Evolutionary conservation across 2,797 vertebrate species (phyloP).

Genomic region (Loriculus beryllinus): DNA sequence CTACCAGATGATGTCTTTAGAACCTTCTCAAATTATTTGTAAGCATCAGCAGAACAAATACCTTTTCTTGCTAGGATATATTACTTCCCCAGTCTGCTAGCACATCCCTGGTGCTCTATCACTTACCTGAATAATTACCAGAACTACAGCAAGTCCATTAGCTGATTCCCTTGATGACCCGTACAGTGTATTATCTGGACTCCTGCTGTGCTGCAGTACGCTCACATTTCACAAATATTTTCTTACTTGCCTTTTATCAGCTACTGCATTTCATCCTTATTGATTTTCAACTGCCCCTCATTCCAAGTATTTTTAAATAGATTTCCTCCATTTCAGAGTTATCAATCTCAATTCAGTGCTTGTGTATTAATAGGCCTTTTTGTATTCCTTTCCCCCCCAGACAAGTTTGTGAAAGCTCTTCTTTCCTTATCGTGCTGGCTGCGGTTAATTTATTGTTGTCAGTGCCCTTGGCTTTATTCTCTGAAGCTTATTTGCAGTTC

Average conservation of each 20-base stretch:
- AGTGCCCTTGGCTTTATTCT: neutral
- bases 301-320: neutral
- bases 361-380: conserved; percentile 17
- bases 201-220: neutral
- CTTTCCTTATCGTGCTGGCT: neutral
- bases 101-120: neutral
- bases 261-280: neutral
- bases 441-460: neutral
- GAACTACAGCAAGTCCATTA: neutral
- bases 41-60: neutral
- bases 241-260: conserved; percentile 3
- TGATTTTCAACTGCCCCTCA: neutral
- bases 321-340: neutral
- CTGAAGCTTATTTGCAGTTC: neutral
- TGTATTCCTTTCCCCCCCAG: neutral
- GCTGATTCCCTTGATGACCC: neutral
- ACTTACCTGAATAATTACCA: neutral
- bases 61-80: neutral
- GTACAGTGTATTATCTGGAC: neutral
- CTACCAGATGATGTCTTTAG: neutral
- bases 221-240: conserved; percentile 34
- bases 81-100: neutral
- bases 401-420: neutral
- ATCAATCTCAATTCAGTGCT: neutral
- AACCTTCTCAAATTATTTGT: neutral